Evolutionary conservation across 37 sponge, comb jelly and placozoan genomes (phyloP).

Genomic region (Hormiphora californensis): DNA sequence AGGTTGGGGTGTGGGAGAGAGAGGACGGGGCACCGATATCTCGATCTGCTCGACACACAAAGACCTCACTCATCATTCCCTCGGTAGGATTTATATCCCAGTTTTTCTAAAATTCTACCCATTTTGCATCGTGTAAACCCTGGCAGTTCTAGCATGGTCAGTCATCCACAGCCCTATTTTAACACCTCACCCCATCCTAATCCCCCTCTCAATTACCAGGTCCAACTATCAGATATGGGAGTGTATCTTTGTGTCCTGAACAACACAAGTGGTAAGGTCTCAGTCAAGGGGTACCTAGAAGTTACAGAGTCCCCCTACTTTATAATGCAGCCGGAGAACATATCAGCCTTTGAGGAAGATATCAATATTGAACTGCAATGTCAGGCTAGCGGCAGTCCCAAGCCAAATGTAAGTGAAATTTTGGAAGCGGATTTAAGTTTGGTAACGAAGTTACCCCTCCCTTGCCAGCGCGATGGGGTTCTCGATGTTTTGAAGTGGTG

Average conservation of each 20-base stretch:
- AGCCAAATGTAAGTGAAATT: not conserved
- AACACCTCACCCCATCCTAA: no score
- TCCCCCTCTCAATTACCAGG: no score
- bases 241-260: not conserved
- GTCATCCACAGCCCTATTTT: no score
- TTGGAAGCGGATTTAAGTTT: no score
- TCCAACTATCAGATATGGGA: not conserved
- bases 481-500: no score
- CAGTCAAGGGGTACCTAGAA: not conserved
- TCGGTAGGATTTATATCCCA: not conserved
- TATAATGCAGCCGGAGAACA: not conserved
- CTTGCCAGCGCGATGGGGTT: no score
- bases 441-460: no score
- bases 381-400: not conserved
- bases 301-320: slow-evolving; percentile 7
- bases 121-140: no score
- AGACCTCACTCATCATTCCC: not conserved
- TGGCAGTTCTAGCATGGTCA: no score
- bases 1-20: not conserved
- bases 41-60: not conserved
- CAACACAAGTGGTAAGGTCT: slow-evolving; percentile 29
- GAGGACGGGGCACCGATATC: slow-evolving; percentile 16
- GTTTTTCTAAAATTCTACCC: not conserved
- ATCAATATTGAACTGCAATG: slow-evolving; percentile 9
- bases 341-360: slow-evolving; percentile 9